Evolutionary conservation across 2,797 vertebrate genomes (phyloP), one percentile per base, ranked within the genome.

Genomic region (Borostomias antarcticus): DNA sequence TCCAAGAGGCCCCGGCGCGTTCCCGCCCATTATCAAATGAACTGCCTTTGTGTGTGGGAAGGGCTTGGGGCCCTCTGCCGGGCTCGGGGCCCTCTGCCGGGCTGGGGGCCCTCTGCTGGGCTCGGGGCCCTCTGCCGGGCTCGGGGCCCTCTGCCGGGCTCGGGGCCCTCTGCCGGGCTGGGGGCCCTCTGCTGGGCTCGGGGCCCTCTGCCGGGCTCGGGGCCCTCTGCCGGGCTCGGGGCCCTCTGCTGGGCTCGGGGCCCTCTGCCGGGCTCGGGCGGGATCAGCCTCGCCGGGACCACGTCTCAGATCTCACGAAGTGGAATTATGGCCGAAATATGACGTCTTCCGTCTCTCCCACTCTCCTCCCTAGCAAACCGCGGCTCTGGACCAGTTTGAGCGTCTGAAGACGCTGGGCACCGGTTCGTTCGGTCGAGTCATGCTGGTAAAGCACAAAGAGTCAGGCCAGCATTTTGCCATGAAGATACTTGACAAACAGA

Each of bases 401-500:
- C 92, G 96, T 68, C 86, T 97, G 85, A 97, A 97, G 93, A 98
- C 96, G 35, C 91, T 98, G 62, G 95, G 96, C 75, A 98, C 96
- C 0, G 96, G 96, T 72, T 98, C 96, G 0, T 97, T 98, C 11
- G 96, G 96, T 53, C 90, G 96, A 32, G 96, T 98, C 82, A 96
- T 98, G 95, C 90, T 98, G 64, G 96, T 98, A 50, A 95, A 95
- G 78, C 95, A 96, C 89, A 94, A 92, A 89, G 95, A 95, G 66
- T 73, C 91, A 0, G 94, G 94, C 52, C 94, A 92, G 83, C 94
- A 96, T 85, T 98, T 91, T 58, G 96, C 96, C 74, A 98, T 97
- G 96, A 98, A 97, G 88, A 96, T 97, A 86, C 93, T 98, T 64
- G 96, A 98, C 87, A 98, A 97, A 92, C 95, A 98, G 87, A 98